Percentiles rank a stretch among this genome's conserved stretches.
Evolutionary conservation across 2,888 invertebrate genomes (phyloP).

Genomic region (Heliconius ismenius): DNA sequence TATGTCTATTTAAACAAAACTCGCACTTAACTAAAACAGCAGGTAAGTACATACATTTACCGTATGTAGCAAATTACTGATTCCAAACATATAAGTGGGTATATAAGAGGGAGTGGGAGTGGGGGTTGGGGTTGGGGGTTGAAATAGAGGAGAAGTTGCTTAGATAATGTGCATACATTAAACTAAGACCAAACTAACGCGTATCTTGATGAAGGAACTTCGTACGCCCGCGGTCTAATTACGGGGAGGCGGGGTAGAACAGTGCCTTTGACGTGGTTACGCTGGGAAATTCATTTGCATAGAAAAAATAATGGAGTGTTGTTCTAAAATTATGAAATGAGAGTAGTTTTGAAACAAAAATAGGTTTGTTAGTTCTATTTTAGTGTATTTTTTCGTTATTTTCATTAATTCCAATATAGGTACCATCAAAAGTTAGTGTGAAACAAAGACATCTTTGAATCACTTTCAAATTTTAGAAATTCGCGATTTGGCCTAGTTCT

Average conservation of each 20-base stretch:
- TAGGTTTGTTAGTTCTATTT: not conserved
- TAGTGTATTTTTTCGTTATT: not conserved
- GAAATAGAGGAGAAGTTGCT: constrained; percentile 69
- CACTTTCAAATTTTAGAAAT: constrained; percentile 16
- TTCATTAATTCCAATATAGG: not conserved
- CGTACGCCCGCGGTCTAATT: constrained; percentile 73
- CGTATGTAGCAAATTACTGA: constrained; percentile 44
- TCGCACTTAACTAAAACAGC: not conserved
- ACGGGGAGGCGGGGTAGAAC: constrained; percentile 58
- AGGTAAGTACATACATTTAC: constrained; percentile 21
- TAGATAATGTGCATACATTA: constrained; percentile 83
- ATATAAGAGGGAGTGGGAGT: constrained; percentile 44
- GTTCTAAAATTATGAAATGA: not conserved
- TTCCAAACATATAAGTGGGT: constrained; percentile 62
- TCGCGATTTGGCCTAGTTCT: constrained; percentile 22
- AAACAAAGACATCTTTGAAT: not conserved
- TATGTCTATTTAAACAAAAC: not conserved
- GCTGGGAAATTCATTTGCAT: constrained; percentile 50
- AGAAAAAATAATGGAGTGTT: constrained; percentile 46
- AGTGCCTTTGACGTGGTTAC: constrained; percentile 50
- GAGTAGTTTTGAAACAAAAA: not conserved
- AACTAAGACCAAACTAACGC: constrained; percentile 79
- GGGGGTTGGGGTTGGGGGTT: constrained; percentile 39
- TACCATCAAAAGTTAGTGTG: not conserved
- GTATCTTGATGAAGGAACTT: constrained; percentile 80